Conservation (phyloP, 2,888 invertebrate species). For the Coelogynopora nodosa region DNA sequence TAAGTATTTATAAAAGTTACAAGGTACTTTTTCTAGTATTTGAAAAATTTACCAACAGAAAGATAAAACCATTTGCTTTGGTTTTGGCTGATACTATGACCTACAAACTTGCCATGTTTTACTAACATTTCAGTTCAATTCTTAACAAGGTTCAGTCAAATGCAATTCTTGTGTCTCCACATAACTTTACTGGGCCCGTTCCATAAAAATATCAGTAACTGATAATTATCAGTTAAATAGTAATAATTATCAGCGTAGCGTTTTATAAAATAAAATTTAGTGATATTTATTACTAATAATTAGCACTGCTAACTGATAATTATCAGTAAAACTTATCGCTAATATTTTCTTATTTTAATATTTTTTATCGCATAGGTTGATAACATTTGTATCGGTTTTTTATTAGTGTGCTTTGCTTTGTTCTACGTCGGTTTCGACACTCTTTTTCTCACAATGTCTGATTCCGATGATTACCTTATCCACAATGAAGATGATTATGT, state of each 20-base stretch:
- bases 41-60: background rate
- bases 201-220: no score
- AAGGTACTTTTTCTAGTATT: no score
- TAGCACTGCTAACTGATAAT: background rate
- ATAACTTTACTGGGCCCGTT: background rate
- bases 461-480: background rate
- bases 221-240: background rate
- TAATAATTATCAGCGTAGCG: constrained; percentile 5
- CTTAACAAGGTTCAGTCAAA: background rate
- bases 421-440: background rate
- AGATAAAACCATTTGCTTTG: background rate
- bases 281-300: background rate
- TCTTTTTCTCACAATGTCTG: background rate
- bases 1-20: no score
- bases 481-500: background rate
- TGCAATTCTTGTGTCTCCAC: background rate
- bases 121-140: background rate
- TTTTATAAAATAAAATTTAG: background rate
- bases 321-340: background rate
- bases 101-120: background rate
- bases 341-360: background rate
- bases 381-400: background rate
- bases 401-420: background rate
- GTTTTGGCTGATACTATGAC: background rate
- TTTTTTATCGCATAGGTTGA: background rate